phyloP scores from a whole-genome alignment of 2,113 vertebrate species.

The Oryzias celebensis region DNA sequence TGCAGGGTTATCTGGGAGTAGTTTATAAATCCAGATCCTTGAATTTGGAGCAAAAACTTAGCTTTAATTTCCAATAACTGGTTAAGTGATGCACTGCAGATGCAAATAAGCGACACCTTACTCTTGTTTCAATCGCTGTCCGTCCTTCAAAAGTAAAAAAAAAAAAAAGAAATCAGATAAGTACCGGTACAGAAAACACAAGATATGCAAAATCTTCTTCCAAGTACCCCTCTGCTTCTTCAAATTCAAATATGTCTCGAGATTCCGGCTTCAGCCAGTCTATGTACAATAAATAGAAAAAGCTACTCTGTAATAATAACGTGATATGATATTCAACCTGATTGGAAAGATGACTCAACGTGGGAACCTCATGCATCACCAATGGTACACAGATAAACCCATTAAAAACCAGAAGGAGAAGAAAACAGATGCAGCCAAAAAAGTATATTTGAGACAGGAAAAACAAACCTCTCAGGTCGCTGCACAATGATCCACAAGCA shows the following conservation, averaged over 20 bases:
- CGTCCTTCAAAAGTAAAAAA: conserved; percentile 4
- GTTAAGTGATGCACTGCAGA: too few species aligned
- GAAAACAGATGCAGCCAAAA: conserved; percentile 49
- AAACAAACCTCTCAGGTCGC: conserved; percentile 5
- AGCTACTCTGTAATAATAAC: conserved; percentile 60
- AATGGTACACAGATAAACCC: conserved; percentile 78
- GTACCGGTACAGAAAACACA: conserved; percentile 75
- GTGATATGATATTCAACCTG: conserved; percentile 46
- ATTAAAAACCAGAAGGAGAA: conserved; percentile 40
- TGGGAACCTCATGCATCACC: conserved; percentile 87
- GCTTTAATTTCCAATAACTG: too few species aligned
- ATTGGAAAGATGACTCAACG: conserved; percentile 84
- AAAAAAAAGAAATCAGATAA: conserved; percentile 34
- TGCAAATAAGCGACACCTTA: too few species aligned
- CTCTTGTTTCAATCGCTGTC: conserved; percentile 1
- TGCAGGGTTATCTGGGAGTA: neutral
- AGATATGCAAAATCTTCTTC: conserved; percentile 92
- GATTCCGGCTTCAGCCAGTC: conserved; percentile 58
- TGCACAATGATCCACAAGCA: conserved; percentile 13
- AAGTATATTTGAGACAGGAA: conserved; percentile 4
- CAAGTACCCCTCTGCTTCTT: conserved; percentile 17
- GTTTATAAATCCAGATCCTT: too few species aligned
- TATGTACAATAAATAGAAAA: conserved; percentile 75
- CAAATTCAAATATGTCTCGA: conserved; percentile 39
- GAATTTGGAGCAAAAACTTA: too few species aligned